These are phyloP conservation scores for Drymodes brunneopygia DNA, from an alignment of 2,113 vertebrate genomes.

Conservation along the genomic window DNA sequence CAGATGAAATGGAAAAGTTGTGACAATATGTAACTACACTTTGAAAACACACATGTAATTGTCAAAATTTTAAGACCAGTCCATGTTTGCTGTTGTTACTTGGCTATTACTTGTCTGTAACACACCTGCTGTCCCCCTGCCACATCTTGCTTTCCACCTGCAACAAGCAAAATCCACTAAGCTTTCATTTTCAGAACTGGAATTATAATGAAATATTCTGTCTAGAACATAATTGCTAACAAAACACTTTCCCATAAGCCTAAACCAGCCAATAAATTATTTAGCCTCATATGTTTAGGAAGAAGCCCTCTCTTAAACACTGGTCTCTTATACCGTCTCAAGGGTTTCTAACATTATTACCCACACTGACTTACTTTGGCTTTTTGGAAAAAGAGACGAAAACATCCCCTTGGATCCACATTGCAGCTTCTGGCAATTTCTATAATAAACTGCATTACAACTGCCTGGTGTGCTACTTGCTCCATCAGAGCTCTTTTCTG, in stretches of 20 bases:
- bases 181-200: neutral
- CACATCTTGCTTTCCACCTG: neutral
- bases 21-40: neutral
- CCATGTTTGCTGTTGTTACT: neutral
- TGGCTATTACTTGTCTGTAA: neutral
- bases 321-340: neutral
- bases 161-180: neutral
- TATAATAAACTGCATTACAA: conserved; percentile 97
- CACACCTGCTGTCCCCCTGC: neutral
- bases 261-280: neutral
- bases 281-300: neutral
- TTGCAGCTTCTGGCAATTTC: conserved; percentile 91
- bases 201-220: neutral
- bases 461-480: conserved; percentile 95
- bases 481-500: conserved; percentile 96
- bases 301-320: neutral
- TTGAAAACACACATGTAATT: neutral
- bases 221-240: neutral
- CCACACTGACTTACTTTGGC: conserved; percentile 84
- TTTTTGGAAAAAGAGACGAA: conserved; percentile 97
- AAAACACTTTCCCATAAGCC: neutral
- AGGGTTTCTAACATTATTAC: neutral
- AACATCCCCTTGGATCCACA: conserved; percentile 92
- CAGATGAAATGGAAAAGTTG: neutral
- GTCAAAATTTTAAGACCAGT: neutral